phyloP scores from a whole-genome alignment of 2,888 invertebrate genomes.

The Halictus ligatus region DNA sequence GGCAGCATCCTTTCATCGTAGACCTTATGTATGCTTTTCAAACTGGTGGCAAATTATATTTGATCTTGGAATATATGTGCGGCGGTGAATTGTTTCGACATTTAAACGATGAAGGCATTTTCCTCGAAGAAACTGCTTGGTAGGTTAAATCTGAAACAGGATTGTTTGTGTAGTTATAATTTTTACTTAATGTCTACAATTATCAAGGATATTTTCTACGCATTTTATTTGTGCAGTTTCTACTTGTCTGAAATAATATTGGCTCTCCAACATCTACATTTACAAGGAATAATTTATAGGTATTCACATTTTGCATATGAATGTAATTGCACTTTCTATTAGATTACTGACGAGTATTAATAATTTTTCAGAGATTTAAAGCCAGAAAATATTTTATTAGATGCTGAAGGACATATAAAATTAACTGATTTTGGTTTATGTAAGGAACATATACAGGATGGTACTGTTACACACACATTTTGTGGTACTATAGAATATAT shows the following conservation, averaged over 20 bases:
- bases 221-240: constrained; percentile 82
- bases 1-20: constrained; percentile 90
- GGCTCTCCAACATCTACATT: constrained; percentile 90
- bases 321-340: not conserved
- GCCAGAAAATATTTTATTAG: constrained; percentile 98
- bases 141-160: constrained; percentile 47
- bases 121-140: constrained; percentile 90
- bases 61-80: constrained; percentile 90
- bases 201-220: not conserved
- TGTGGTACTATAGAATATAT: constrained; percentile 99
- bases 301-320: constrained; percentile 76
- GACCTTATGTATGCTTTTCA: constrained; percentile 92
- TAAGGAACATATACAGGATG: constrained; percentile 87
- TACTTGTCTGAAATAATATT: constrained; percentile 90
- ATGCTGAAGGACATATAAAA: constrained; percentile 94
- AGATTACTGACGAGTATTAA: not conserved
- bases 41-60: constrained; percentile 90
- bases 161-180: not conserved
- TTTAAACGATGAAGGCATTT: constrained; percentile 90
- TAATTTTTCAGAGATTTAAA: constrained; percentile 92
- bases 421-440: constrained; percentile 82
- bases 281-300: constrained; percentile 88
- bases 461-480: constrained; percentile 98
- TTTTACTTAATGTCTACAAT: not conserved
- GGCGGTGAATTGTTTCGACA: constrained; percentile 92